Base-by-base conservation (phyloP, 2,797 vertebrate genomes). In the Acanthiza pusilla region DNA sequence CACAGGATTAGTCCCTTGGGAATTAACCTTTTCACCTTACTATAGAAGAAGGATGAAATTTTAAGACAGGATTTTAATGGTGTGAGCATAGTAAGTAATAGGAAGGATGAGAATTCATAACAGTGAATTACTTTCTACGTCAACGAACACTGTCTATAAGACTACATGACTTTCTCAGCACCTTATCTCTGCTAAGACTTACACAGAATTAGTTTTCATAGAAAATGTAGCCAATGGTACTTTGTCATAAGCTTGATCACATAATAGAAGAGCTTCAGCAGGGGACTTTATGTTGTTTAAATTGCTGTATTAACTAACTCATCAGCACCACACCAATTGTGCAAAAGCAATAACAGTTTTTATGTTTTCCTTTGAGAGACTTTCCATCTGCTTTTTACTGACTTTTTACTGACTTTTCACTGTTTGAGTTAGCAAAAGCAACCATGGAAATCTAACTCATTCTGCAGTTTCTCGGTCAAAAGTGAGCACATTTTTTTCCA, bases 11-110 rank as follows among this genome's bases (percentile, higher is more conserved):
- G 93, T 94, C 80, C 86, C 74, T 94, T 94, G 93, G 94, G 94
- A 96, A 95, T 96, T 95, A 96, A 96, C 96, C 94, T 96, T 96
- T 97, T 97, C 93, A 97, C 96, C 96, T 91, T 94, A 45, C 43
- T 82, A 82, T 89, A 85, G 77, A 68, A 45, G 83, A 95, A 92
- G 65, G 61, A 96, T 91, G 61, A 94, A 92, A 89, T 91, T 96
- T 92, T 96, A 65, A 96, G 78, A 61, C 20, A 48, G 57, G 81
- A 61, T 92, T 94, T 93, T 91, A 74, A 67, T 79, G 53, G 32
- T 36, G 36, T 74, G 74, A 86, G 77, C 57, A 27, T 65, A 65
- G 7, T 22, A 43, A 71, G n/a, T 82, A 91, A 73, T 48, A 70
- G 34, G 66, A 93, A 88, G 61, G 50, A 80, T 62, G 27, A 94